A percentile compares a stretch with the other conserved stretches of the same genome.
Evolutionary conservation across 2,113 vertebrate genomes (phyloP).

Genomic region (Triplophysa dalaica): DNA sequence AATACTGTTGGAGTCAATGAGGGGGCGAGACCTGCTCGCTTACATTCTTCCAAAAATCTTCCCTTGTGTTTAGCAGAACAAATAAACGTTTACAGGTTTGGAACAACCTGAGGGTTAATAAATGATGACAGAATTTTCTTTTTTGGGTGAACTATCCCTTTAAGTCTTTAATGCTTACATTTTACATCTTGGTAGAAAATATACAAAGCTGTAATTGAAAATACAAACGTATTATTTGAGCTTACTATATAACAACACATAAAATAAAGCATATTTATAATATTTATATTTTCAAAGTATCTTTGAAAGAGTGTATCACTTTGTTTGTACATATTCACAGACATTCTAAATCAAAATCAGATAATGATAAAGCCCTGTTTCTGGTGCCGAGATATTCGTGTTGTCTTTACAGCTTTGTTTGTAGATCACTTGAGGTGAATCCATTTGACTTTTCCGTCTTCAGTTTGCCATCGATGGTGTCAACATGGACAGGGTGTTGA

Average conservation of each 20-base stretch:
- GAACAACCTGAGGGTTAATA: too few relatives aligned
- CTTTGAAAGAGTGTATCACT: neutral
- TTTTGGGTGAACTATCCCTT: neutral
- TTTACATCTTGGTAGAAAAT: neutral
- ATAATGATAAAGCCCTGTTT: neutral
- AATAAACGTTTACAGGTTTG: too few relatives aligned
- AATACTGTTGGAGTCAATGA: too few relatives aligned
- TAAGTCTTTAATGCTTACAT: neutral
- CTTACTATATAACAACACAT: neutral
- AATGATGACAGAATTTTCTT: too few relatives aligned
- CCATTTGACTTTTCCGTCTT: slow-evolving; percentile 7
- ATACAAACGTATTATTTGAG: neutral
- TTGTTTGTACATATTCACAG: neutral
- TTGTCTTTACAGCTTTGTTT: slow-evolving; percentile 50
- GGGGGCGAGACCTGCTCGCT: too few relatives aligned
- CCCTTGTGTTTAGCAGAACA: too few relatives aligned
- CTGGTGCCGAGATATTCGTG: neutral
- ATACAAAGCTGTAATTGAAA: neutral
- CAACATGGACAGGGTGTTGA: slow-evolving; percentile 30
- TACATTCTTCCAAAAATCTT: too few relatives aligned
- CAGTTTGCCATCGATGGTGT: slow-evolving; percentile 41
- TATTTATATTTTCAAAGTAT: neutral
- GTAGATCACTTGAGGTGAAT: neutral
- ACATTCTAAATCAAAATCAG: neutral
- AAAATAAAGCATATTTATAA: neutral